Conservation (phyloP, 2,888 invertebrate species). For the Pterostichus madidus region DNA sequence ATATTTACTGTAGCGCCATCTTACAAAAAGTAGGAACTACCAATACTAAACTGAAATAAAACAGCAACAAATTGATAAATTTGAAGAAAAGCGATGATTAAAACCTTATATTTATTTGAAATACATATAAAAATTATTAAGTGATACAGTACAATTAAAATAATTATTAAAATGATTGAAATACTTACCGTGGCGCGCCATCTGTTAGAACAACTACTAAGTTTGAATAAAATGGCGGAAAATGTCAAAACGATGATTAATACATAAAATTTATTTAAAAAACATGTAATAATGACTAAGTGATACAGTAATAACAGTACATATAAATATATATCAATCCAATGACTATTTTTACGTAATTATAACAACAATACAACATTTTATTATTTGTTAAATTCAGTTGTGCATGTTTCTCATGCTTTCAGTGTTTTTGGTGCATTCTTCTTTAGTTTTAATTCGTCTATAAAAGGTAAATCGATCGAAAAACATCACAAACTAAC, state of each 20-base stretch:
- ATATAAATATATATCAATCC: slow-evolving; percentile 61
- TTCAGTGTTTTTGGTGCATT: slow-evolving; percentile 44
- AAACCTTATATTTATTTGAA: slow-evolving; percentile 63
- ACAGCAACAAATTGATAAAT: no score
- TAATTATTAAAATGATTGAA: no score
- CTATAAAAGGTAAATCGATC: not conserved
- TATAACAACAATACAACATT: slow-evolving; percentile 36
- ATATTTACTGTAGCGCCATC: no score
- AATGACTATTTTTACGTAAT: not conserved
- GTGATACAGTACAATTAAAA: slow-evolving; percentile 57
- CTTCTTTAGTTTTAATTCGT: slow-evolving; percentile 12
- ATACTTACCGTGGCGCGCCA: no score
- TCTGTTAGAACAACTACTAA: no score
- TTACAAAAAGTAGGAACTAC: no score
- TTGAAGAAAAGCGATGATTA: slow-evolving; percentile 33
- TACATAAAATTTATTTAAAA: slow-evolving; percentile 65
- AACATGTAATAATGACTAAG: slow-evolving; percentile 54
- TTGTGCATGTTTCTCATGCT: not conserved
- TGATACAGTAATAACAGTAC: slow-evolving; percentile 58
- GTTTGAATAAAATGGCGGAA: no score
- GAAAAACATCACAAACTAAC: no score
- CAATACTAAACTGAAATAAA: no score
- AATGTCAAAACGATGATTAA: slow-evolving; percentile 20
- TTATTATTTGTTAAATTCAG: slow-evolving; percentile 18
- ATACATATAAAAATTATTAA: slow-evolving; percentile 53